Evolutionary conservation across 1,140 invertebrate species (phyloP).

Genomic region (Nymphalis io): DNA sequence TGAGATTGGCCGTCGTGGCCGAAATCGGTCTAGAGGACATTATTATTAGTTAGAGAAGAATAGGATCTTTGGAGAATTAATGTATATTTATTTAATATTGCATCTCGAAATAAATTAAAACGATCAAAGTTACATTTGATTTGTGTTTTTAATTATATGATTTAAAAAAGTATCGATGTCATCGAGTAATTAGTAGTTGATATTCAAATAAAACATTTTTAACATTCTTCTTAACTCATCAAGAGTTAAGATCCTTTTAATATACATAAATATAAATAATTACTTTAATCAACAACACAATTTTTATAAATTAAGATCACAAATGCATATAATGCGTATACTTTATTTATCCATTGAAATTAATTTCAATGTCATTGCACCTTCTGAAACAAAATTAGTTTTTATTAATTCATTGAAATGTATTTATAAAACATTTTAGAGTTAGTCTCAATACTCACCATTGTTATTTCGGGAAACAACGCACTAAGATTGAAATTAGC

Average conservation of each 20-base stretch:
- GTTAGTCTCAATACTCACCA: constrained; percentile 51
- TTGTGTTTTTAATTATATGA: neutral
- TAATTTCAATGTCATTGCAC: constrained; percentile 58
- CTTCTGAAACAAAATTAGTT: constrained; percentile 62
- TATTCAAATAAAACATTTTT: neutral
- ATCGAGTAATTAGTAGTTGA: neutral
- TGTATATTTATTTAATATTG: no score
- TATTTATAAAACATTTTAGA: constrained; percentile 4
- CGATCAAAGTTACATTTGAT: no score
- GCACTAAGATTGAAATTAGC: constrained; percentile 75
- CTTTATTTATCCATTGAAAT: constrained; percentile 33
- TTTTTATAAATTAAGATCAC: constrained; percentile 36
- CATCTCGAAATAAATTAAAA: no score
- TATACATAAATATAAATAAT: constrained; percentile 7
- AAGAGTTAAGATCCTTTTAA: neutral
- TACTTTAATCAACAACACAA: constrained; percentile 35
- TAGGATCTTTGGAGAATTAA: no score
- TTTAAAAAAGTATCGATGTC: neutral
- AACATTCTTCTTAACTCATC: neutral
- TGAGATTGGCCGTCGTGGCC: no score
- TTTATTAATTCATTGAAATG: constrained; percentile 1
- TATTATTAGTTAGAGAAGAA: no score
- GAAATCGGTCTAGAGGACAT: no score
- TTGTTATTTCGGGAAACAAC: constrained; percentile 77
- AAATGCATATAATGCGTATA: constrained; percentile 36